Base-by-base conservation (phyloP, 2,888 invertebrate species). In the Phragmatobia fuliginosa region DNA sequence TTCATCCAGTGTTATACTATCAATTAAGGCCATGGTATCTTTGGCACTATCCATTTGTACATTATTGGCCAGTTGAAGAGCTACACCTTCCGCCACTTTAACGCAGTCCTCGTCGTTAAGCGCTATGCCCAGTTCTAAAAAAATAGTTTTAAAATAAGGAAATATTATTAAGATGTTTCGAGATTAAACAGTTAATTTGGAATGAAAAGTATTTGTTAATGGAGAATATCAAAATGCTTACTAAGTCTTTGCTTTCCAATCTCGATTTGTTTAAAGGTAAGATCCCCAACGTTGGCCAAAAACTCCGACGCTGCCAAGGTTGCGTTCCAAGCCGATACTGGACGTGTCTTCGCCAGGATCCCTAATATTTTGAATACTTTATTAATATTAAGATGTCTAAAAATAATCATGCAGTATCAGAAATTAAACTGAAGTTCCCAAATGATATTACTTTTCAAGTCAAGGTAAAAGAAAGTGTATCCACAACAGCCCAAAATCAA, bases 241-340 rank as follows among this genome's bases (percentile, higher is more conserved):
- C 94, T 90, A 2, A 94, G 88, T 69, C 94, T 88, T 61, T 82
- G 85, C 72, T 90, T 93, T 14, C 94, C 94, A 32, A 88, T 69
- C 2, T 88, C 82, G 16, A 94, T 88, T 69, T 93, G 90, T 0
- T 73, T 76, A 33, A 73, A 80, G 66, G 74, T 79, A 32, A 94
- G 77, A 21, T 87, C 82, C 0, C 86, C 86, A 5, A 94, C 77
- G 36, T 84, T 85, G 1, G 79, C 52, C 33, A 94, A 84, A 68
- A 93, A 94, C 64, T 90, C 83, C 0, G 89, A 81, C 0, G 90
- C 90, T 0, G 83, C 72, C 25, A 76, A 68, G 0, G 91, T 86
- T 0, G 83, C 89, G 0, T 83, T 62, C 74, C 76, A 73, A 0
- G 91, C 92, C 0, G 84, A 78, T 0, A 52, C 60, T 0, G 93